Conservation (phyloP, 1,140 invertebrate species). For the Helicoverpa armigera region DNA sequence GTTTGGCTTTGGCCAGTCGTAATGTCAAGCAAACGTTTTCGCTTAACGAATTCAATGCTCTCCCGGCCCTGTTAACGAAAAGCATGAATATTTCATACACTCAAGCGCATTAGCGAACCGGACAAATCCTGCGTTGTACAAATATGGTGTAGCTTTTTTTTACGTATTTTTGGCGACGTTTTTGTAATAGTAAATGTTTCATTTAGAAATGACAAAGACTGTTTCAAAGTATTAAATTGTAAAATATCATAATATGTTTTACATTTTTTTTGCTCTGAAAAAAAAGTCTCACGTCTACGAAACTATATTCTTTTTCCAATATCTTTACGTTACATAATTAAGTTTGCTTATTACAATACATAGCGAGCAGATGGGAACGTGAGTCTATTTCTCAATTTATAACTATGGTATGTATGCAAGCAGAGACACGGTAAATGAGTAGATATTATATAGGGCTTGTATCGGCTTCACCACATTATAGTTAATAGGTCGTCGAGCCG, state of each 20-base stretch:
- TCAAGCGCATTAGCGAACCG: not conserved
- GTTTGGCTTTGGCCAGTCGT: not conserved
- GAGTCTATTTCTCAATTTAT: not conserved
- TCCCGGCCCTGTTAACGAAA: not conserved
- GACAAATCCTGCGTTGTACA: not conserved
- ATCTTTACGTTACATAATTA: too few species aligned
- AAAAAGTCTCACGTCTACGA: too few species aligned
- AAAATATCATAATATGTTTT: too few species aligned
- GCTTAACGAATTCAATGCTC: not conserved
- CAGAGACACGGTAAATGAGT: not conserved
- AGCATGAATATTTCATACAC: constrained; percentile 11
- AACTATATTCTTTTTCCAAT: too few species aligned
- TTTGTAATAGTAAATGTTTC: too few species aligned
- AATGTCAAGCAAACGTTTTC: constrained; percentile 9
- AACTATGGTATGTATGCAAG: not conserved
- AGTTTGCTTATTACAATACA: too few species aligned
- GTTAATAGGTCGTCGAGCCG: constrained; percentile 8
- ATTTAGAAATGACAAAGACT: too few species aligned
- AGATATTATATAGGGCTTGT: not conserved
- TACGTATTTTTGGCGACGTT: not conserved
- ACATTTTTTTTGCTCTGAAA: too few species aligned
- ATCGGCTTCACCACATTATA: constrained; percentile 12
- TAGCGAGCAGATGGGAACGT: too few species aligned
- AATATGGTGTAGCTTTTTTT: not conserved
- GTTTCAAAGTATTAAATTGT: too few species aligned